These are phyloP conservation scores for Cosmopolites sordidus DNA, from an alignment of 2,888 invertebrate genomes.

Conservation along the genomic window DNA sequence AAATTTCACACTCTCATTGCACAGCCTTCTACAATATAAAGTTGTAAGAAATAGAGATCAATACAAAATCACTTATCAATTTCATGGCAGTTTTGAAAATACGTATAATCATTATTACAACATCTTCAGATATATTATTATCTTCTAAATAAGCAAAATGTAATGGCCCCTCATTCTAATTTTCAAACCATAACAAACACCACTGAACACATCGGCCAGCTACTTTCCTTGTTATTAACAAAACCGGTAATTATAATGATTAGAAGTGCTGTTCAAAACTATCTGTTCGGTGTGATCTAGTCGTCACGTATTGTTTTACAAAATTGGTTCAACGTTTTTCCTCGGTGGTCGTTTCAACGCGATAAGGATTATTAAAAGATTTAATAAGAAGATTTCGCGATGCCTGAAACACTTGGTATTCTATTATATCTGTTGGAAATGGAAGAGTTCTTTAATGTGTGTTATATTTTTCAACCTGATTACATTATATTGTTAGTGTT, in stretches of 20 bases:
- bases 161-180: neutral
- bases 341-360: slow-evolving; percentile 3
- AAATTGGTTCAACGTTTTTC: slow-evolving; percentile 17
- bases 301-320: slow-evolving; percentile 18
- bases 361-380: slow-evolving; percentile 19
- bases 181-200: neutral
- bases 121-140: neutral
- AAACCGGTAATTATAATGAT: slow-evolving; percentile 12
- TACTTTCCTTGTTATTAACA: slow-evolving; percentile 11
- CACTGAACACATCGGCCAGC: neutral
- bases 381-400: slow-evolving; percentile 13
- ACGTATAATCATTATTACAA: too few species aligned
- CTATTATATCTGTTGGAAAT: slow-evolving; percentile 12
- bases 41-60: too few species aligned
- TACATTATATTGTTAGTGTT: slow-evolving; percentile 2
- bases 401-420: slow-evolving; percentile 7
- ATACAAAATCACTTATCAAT: too few species aligned
- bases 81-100: too few species aligned
- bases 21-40: too few species aligned
- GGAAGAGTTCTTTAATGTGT: slow-evolving; percentile 2
- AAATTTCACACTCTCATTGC: too few species aligned
- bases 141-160: neutral
- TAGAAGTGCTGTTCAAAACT: slow-evolving; percentile 13
- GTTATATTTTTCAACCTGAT: slow-evolving; percentile 7
- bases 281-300: slow-evolving; percentile 14